Percentiles rank a stretch among this genome's conserved stretches.
Conservation (phyloP, 2,797 vertebrate species). For the Anas flavirostris region DNA sequence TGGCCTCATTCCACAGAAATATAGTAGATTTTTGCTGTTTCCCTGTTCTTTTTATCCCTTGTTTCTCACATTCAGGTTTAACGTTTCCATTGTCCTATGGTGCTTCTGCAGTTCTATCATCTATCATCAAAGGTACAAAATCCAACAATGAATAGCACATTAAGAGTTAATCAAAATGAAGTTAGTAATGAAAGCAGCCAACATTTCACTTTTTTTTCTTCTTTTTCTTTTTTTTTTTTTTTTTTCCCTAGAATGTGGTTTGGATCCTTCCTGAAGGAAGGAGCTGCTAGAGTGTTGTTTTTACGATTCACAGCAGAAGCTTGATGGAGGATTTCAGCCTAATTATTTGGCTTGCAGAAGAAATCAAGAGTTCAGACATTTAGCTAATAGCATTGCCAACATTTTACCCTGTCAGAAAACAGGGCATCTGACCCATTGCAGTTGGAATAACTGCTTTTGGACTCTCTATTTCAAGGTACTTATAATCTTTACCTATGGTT, state of each 20-base stretch:
- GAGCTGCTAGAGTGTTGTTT: background rate
- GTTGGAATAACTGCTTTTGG: background rate
- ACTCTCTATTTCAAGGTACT: background rate
- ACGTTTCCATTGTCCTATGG: rapidly evolving
- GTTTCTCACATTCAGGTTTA: background rate
- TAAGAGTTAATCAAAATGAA: background rate
- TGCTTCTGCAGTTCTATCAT: background rate
- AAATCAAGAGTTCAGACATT: background rate
- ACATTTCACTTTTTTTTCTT: background rate
- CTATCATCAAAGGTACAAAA: background rate
- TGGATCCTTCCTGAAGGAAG: background rate
- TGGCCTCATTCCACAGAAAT: background rate
- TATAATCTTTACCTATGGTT: background rate
- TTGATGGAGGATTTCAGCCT: background rate
- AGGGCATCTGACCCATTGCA: background rate
- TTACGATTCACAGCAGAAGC: background rate
- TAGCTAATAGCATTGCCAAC: background rate
- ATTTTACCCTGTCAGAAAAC: background rate
- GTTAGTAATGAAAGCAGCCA: background rate
- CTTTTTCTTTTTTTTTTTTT: no score
- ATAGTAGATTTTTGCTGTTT: background rate
- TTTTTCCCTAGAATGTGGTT: background rate
- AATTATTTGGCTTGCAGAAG: background rate
- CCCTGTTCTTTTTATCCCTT: background rate
- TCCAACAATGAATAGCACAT: background rate